These are phyloP conservation scores for Drosophila tripunctata DNA, from an alignment of 2,888 invertebrate genomes.

Conservation along the genomic window DNA sequence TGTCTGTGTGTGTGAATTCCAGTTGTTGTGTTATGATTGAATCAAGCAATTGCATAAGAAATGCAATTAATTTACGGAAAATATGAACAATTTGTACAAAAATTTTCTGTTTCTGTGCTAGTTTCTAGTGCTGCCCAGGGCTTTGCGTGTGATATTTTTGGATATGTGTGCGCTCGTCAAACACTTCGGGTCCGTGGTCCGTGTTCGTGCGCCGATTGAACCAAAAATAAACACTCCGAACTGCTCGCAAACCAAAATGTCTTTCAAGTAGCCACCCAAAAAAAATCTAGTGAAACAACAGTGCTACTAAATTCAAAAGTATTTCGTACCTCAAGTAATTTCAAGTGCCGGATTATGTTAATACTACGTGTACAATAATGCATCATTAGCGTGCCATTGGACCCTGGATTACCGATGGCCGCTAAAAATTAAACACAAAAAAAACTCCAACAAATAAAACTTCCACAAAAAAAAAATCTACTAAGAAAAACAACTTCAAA, in stretches of 20 bases:
- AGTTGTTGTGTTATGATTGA: slow-evolving; percentile 4
- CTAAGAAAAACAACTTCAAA: too few species aligned
- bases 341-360: slow-evolving; percentile 27
- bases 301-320: not conserved
- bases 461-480: too few species aligned
- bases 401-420: slow-evolving; percentile 82
- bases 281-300: slow-evolving; percentile 1
- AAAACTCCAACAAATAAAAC: not conserved
- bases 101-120: slow-evolving; percentile 71
- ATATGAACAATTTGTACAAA: slow-evolving; percentile 67
- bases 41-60: slow-evolving; percentile 61
- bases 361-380: not conserved
- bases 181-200: slow-evolving; percentile 55
- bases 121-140: slow-evolving; percentile 79
- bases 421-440: slow-evolving; percentile 23
- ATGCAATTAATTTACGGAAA: slow-evolving; percentile 46
- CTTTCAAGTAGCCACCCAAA: slow-evolving; percentile 8
- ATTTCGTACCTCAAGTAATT: not conserved
- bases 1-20: slow-evolving; percentile 19
- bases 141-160: slow-evolving; percentile 82
- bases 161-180: slow-evolving; percentile 70
- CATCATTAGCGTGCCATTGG: slow-evolving; percentile 61
- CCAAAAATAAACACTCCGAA: slow-evolving; percentile 82
- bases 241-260: slow-evolving; percentile 57
- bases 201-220: slow-evolving; percentile 63